Evolutionary conservation across 2,797 vertebrate species (phyloP).

Genomic region (Crenuchus spilurus): DNA sequence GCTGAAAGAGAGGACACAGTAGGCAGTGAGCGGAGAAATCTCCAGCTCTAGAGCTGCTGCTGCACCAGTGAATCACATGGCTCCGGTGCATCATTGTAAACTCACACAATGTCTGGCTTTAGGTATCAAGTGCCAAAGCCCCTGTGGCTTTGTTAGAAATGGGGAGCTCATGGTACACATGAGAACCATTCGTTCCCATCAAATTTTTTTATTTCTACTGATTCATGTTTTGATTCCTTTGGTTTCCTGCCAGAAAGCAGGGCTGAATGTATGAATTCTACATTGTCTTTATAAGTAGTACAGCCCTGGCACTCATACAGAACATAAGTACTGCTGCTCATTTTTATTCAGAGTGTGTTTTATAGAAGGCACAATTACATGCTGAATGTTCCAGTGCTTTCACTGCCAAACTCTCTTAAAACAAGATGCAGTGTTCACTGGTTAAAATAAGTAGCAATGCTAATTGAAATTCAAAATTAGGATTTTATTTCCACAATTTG

Average conservation of each 20-base stretch:
- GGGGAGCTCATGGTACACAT: constrained; percentile 44
- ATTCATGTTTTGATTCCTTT: too few species aligned
- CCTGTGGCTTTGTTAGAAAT: constrained; percentile 55
- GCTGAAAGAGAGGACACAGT: constrained; percentile 59
- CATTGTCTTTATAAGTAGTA: background rate
- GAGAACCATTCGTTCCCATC: constrained; percentile 42
- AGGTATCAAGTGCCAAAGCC: constrained; percentile 56
- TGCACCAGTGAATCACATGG: constrained; percentile 59
- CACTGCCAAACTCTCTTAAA: constrained; percentile 5
- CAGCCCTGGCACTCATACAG: constrained; percentile 11
- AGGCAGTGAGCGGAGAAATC: constrained; percentile 31
- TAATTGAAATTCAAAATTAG: background rate
- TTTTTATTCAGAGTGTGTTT: constrained; percentile 45
- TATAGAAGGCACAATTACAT: constrained; percentile 19
- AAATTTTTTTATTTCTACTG: constrained; percentile 1
- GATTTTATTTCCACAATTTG: too few species aligned
- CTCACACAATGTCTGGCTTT: constrained; percentile 62
- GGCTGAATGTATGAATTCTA: background rate
- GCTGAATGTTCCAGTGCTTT: constrained; percentile 30
- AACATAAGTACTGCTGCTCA: constrained; percentile 34
- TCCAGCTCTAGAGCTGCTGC: constrained; percentile 35
- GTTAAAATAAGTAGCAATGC: background rate
- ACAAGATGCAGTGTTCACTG: background rate
- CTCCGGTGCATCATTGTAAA: constrained; percentile 55
- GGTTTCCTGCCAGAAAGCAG: background rate